phyloP scores from a whole-genome alignment of 2,888 invertebrate species.

The Cristatella mucedo region DNA sequence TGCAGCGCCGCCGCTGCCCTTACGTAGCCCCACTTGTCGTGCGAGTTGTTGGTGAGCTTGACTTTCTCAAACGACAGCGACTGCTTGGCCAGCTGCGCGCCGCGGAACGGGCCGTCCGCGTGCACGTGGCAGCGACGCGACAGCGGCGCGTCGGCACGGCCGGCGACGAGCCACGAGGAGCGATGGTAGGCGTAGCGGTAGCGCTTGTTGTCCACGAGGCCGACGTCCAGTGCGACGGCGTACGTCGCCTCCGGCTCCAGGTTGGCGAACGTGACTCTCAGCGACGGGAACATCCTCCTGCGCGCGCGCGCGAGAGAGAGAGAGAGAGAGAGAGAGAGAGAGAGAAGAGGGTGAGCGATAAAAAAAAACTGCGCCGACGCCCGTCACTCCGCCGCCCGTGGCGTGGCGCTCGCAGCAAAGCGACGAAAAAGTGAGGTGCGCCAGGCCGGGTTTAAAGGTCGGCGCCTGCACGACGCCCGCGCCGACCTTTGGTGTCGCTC shows the following conservation, averaged over 20 bases:
- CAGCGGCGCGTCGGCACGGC: conserved; percentile 87
- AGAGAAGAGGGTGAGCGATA: no score
- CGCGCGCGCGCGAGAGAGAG: no score
- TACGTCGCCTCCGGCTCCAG: conserved; percentile 54
- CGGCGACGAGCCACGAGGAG: conserved; percentile 92
- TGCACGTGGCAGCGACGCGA: conserved; percentile 83
- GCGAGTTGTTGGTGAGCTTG: conserved; percentile 92
- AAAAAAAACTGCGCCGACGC: no score
- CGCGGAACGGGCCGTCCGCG: conserved; percentile 87
- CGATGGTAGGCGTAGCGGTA: conserved; percentile 88
- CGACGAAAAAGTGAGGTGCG: no score
- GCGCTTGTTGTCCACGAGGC: conserved; percentile 86
- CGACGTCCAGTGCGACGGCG: conserved; percentile 83
- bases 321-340: not conserved
- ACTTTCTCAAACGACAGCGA: conserved; percentile 96
- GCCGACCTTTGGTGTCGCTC: no score
- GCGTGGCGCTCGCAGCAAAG: no score
- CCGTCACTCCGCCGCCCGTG: no score
- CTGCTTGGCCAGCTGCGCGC: conserved; percentile 84
- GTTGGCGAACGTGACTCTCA: conserved; percentile 75
- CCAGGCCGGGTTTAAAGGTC: no score
- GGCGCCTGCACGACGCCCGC: no score
- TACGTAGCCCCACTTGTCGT: conserved; percentile 44
- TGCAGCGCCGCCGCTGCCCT: no score
- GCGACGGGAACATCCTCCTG: conserved; percentile 96